Conservation (phyloP, 2,797 vertebrate species). For the Gymnothorax javanicus region DNA sequence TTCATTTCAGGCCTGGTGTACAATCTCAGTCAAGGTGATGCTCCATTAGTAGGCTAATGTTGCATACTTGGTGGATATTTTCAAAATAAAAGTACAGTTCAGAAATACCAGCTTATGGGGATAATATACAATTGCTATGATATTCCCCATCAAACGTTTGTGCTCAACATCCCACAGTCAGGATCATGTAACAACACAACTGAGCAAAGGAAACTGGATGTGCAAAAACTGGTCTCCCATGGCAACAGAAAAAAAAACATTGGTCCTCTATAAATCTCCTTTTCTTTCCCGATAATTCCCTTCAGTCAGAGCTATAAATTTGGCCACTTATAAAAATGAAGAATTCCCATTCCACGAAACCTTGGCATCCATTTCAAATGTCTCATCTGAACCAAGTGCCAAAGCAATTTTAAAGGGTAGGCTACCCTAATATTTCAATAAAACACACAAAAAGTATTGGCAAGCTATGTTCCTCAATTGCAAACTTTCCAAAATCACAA, state of each 20-base stretch:
- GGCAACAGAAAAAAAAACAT: slow-evolving; percentile 60
- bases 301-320: slow-evolving; percentile 49
- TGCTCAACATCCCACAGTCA: background rate
- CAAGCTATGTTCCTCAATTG: background rate
- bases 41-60: background rate
- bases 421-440: background rate
- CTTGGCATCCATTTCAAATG: slow-evolving; percentile 22
- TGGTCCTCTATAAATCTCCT: slow-evolving; percentile 49
- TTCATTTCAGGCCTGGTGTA: too few species aligned
- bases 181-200: slow-evolving; percentile 12
- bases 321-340: slow-evolving; percentile 39
- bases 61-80: background rate
- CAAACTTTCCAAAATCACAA: background rate
- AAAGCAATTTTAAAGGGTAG: background rate
- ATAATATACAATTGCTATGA: background rate
- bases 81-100: background rate
- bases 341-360: slow-evolving; percentile 40
- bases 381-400: background rate
- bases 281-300: slow-evolving; percentile 49
- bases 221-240: slow-evolving; percentile 52
- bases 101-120: background rate
- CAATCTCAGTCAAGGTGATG: background rate
- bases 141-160: background rate
- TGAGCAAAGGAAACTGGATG: slow-evolving; percentile 34
- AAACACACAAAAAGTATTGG: background rate